phyloP scores from a whole-genome alignment of 2,113 vertebrate genomes.

The Elgaria multicarinata region DNA sequence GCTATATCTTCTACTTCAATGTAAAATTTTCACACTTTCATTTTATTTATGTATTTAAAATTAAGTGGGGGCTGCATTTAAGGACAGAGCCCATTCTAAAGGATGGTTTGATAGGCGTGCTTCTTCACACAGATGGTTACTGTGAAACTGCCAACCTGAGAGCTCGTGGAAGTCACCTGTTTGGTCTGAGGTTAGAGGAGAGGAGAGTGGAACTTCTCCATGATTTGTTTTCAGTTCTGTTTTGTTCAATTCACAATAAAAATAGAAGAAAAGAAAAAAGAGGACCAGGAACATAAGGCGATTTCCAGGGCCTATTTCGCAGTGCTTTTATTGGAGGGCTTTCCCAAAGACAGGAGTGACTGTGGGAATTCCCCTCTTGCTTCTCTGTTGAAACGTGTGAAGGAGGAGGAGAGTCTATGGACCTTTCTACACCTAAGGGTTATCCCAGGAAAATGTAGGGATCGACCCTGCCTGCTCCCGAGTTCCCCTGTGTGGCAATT shows the following conservation, averaged over 20 bases:
- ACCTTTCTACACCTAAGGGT: too few relatives aligned
- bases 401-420: neutral
- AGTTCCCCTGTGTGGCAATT: too few relatives aligned
- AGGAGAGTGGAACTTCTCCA: too few relatives aligned
- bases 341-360: neutral
- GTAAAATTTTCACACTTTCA: neutral
- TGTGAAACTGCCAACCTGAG: neutral
- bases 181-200: neutral
- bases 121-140: neutral
- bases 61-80: neutral
- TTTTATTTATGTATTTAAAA: neutral
- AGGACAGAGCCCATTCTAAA: neutral
- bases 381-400: neutral
- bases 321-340: neutral
- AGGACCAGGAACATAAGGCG: neutral
- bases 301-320: constrained; percentile 1
- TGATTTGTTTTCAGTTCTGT: too few relatives aligned
- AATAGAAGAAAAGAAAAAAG: too few relatives aligned
- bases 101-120: neutral
- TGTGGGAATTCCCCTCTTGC: neutral
- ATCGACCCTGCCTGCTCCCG: too few relatives aligned
- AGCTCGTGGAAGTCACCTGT: neutral
- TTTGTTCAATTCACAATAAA: too few relatives aligned
- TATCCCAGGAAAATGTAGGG: too few relatives aligned
- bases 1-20: neutral